Conservation (phyloP, 2,888 invertebrate genomes). For the Drosophila multiciliata region DNA sequence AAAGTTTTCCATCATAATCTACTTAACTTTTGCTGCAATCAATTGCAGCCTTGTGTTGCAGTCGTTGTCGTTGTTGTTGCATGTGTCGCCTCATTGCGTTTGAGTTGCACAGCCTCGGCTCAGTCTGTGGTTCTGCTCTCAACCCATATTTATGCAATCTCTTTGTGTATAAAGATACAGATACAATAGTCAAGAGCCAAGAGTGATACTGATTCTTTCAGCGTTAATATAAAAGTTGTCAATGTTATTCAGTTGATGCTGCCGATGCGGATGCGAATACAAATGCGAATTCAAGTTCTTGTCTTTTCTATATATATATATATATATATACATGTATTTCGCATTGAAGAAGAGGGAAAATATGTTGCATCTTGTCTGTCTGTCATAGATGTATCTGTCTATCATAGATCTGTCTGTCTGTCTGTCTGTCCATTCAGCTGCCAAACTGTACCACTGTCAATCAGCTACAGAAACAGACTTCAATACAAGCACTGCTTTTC, state of each 20-base stretch:
- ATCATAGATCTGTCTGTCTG: conserved; percentile 17
- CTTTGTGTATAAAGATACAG: conserved; percentile 54
- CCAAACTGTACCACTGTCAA: conserved; percentile 57
- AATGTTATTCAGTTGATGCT: conserved; percentile 44
- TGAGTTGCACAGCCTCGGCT: conserved; percentile 63
- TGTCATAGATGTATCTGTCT: conserved; percentile 10
- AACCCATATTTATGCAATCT: conserved; percentile 51
- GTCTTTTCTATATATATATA: conserved; percentile 33
- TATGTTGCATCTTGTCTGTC: conserved; percentile 23
- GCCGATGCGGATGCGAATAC: conserved; percentile 47
- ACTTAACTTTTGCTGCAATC: conserved; percentile 81
- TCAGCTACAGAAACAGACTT: conserved; percentile 42
- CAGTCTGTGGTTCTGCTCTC: conserved; percentile 11
- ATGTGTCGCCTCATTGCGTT: conserved; percentile 73
- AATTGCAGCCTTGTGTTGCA: conserved; percentile 66
- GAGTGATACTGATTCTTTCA: conserved; percentile 49
- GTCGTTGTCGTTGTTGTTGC: conserved; percentile 20
- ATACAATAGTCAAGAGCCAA: conserved; percentile 50
- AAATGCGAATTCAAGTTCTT: conserved; percentile 62
- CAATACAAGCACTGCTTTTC: conserved; percentile 51
- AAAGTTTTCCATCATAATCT: conserved; percentile 80
- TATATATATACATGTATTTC: conserved; percentile 12
- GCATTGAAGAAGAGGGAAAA: conserved; percentile 6
- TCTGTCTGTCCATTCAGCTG: conserved; percentile 3
- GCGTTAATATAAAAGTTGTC: conserved; percentile 79